These are phyloP conservation scores for Diphyllodes magnificus DNA, from an alignment of 2,113 vertebrate genomes.

Conservation along the genomic window DNA sequence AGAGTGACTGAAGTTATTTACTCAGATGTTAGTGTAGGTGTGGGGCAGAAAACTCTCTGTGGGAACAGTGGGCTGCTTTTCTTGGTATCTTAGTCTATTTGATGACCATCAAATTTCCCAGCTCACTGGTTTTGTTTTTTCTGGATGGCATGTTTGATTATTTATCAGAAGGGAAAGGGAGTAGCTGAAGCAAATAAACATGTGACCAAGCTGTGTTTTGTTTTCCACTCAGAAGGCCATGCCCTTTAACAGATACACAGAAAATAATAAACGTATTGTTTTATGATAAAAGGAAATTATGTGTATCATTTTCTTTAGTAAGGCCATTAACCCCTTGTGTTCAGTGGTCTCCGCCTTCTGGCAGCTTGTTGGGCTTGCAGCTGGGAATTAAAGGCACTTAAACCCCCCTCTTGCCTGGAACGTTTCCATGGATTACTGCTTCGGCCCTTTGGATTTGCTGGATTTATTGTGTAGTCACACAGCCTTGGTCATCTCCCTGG, in stretches of 20 bases:
- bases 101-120: constrained; percentile 85
- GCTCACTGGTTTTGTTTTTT: constrained; percentile 89
- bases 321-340: constrained; percentile 67
- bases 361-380: constrained; percentile 33
- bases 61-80: constrained; percentile 90
- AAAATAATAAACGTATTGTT: constrained; percentile 87
- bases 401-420: constrained; percentile 14
- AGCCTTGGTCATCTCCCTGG: not conserved
- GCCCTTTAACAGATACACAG: constrained; percentile 86
- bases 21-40: constrained; percentile 98
- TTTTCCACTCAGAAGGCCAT: constrained; percentile 90
- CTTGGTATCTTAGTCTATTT: constrained; percentile 87
- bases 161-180: constrained; percentile 96
- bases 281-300: constrained; percentile 79
- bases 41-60: constrained; percentile 85
- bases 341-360: constrained; percentile 18
- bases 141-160: constrained; percentile 97
- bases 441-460: constrained; percentile 37
- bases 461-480: not conserved
- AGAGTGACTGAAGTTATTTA: constrained; percentile 95
- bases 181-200: constrained; percentile 92
- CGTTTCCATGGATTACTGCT: constrained; percentile 44
- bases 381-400: constrained; percentile 39
- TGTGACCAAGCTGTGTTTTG: constrained; percentile 90
- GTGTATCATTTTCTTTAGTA: constrained; percentile 48